phyloP scores from a whole-genome alignment of 2,888 invertebrate genomes.

The Frankliniella intonsa region DNA sequence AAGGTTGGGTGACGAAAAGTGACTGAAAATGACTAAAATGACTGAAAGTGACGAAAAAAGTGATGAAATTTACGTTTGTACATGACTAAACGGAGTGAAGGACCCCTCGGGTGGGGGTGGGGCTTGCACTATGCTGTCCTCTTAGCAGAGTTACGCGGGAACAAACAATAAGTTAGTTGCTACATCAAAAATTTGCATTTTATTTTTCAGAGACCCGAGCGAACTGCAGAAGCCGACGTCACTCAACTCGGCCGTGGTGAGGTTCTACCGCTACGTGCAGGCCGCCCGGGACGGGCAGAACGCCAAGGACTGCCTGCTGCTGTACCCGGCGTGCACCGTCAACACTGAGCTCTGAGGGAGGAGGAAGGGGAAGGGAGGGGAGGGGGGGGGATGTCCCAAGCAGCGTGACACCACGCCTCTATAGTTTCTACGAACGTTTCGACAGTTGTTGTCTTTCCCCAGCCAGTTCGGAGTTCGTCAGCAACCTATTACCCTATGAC shows the following conservation, averaged over 20 bases:
- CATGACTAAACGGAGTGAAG: too few relatives aligned
- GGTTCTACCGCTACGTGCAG: constrained; percentile 73
- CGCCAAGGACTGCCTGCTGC: constrained; percentile 63
- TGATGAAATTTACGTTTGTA: too few relatives aligned
- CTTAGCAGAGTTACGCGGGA: too few relatives aligned
- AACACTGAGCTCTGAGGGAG: constrained; percentile 52
- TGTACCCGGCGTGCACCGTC: constrained; percentile 65
- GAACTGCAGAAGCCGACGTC: constrained; percentile 64
- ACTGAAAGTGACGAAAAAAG: too few relatives aligned
- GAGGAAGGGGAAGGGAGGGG: not conserved
- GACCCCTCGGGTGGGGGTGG: too few relatives aligned
- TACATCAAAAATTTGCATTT: too few relatives aligned
- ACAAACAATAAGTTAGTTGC: too few relatives aligned
- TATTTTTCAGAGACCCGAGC: constrained; percentile 60
- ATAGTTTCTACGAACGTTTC: constrained; percentile 3
- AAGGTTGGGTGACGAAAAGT: too few relatives aligned
- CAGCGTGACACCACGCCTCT: not conserved
- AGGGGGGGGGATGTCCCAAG: not conserved
- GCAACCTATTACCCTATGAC: too few relatives aligned
- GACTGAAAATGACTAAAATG: too few relatives aligned
- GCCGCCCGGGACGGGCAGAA: constrained; percentile 81
- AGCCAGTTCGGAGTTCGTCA: too few relatives aligned
- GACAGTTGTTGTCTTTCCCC: not conserved
- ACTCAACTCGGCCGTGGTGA: constrained; percentile 64
- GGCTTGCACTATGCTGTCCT: too few relatives aligned